phyloP scores from a whole-genome alignment of 2,113 vertebrate genomes.

The Camelus dromedarius region DNA sequence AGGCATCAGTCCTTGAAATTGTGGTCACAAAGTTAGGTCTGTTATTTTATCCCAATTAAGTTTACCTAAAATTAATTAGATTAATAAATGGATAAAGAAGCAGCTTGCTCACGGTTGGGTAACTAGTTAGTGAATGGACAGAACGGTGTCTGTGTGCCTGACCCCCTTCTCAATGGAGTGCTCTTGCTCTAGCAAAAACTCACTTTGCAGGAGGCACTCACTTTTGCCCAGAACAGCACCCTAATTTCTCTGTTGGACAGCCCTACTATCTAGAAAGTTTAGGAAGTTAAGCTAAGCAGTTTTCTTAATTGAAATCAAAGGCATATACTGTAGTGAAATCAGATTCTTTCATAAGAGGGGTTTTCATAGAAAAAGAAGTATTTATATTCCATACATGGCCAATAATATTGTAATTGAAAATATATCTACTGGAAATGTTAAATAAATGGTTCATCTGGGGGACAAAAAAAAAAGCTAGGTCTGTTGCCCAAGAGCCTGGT shows the following conservation, averaged over 20 bases:
- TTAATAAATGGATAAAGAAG: neutral
- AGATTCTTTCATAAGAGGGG: neutral
- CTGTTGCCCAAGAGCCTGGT: neutral
- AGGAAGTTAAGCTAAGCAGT: neutral
- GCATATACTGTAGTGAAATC: neutral
- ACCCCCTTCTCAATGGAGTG: rapidly evolving
- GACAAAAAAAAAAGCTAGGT: no score
- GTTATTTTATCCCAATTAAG: neutral
- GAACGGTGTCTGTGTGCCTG: rapidly evolving
- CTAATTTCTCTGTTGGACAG: neutral
- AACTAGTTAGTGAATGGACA: neutral
- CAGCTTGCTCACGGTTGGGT: neutral
- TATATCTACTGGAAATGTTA: conserved; percentile 31
- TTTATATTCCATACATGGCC: neutral
- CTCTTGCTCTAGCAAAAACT: neutral
- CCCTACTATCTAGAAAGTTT: neutral
- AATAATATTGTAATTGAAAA: conserved; percentile 45
- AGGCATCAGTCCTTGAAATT: no score
- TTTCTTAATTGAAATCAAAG: conserved; percentile 17
- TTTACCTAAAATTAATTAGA: neutral
- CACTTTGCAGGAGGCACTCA: neutral
- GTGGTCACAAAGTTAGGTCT: neutral
- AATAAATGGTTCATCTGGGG: neutral
- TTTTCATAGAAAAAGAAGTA: neutral
- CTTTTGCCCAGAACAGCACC: neutral